A percentile compares a stretch with the other conserved stretches of the same genome.
Evolutionary conservation across 2,113 vertebrate species (phyloP).

Genomic region (Colistium nudipinnis): DNA sequence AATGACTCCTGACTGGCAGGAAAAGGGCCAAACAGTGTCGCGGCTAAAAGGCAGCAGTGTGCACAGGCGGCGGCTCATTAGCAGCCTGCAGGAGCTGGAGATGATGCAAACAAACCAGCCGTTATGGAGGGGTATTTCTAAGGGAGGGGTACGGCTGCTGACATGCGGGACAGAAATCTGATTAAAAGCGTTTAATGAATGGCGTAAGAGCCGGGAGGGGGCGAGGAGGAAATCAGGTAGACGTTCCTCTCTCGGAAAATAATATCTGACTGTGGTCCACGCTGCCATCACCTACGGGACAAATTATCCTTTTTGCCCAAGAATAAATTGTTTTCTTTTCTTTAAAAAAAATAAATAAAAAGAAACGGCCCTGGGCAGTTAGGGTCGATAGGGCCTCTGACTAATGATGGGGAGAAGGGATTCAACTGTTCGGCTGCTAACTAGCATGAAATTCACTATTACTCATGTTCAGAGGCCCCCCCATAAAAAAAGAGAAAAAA

Average conservation of each 20-base stretch:
- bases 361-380: slow-evolving; percentile 34
- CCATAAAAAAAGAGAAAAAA: slow-evolving; percentile 38
- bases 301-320: slow-evolving; percentile 8
- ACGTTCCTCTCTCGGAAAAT: slow-evolving; percentile 17
- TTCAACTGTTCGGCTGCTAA: slow-evolving; percentile 65
- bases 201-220: slow-evolving; percentile 2
- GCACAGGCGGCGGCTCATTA: slow-evolving; percentile 70
- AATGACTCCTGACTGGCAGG: slow-evolving; percentile 88
- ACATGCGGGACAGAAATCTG: slow-evolving; percentile 80
- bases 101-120: slow-evolving; percentile 84
- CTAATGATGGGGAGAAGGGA: slow-evolving; percentile 54
- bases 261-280: neutral
- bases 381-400: slow-evolving; percentile 37
- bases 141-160: slow-evolving; percentile 73
- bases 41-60: slow-evolving; percentile 86
- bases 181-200: slow-evolving; percentile 79
- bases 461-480: slow-evolving; percentile 64
- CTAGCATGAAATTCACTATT: slow-evolving; percentile 71
- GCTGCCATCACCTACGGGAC: slow-evolving; percentile 14
- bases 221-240: slow-evolving; percentile 3
- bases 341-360: too few species aligned
- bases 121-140: slow-evolving; percentile 74
- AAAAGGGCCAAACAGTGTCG: slow-evolving; percentile 77
- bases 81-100: slow-evolving; percentile 63
- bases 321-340: slow-evolving; percentile 28